A percentile compares a stretch with the other conserved stretches of the same genome.
Conservation (phyloP, 2,888 invertebrate species). For the Heliconius ethilla region DNA sequence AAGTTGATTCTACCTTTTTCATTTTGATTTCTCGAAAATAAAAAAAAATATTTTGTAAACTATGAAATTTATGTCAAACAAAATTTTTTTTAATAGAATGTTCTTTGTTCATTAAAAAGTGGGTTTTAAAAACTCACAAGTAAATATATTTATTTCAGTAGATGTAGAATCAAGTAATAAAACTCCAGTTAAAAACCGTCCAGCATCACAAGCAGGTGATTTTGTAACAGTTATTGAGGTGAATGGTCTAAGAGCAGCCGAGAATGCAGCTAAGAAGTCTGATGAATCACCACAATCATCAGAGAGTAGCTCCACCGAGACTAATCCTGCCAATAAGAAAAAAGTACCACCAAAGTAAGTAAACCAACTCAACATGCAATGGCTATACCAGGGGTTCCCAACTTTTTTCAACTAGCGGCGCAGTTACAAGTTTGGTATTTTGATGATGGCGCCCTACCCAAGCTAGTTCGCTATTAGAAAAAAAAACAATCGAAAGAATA, state of each 20-base stretch:
- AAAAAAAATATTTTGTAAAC: not conserved
- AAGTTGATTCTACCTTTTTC: not conserved
- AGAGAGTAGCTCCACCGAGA: slow-evolving; percentile 82
- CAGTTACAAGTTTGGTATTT: too few species aligned
- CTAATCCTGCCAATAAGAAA: slow-evolving; percentile 81
- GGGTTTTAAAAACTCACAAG: slow-evolving; percentile 11
- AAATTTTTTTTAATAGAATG: not conserved
- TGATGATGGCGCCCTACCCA: too few species aligned
- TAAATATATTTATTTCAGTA: slow-evolving; percentile 51
- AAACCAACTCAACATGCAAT: not conserved
- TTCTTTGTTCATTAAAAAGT: not conserved
- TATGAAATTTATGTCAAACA: not conserved
- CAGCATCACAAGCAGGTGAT: slow-evolving; percentile 81
- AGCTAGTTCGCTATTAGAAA: too few species aligned
- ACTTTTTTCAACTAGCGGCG: too few species aligned
- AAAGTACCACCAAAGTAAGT: slow-evolving; percentile 85
- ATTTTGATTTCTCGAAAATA: not conserved
- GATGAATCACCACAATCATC: slow-evolving; percentile 73
- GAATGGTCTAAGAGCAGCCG: slow-evolving; percentile 86
- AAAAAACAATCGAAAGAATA: too few species aligned
- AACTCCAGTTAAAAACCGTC: slow-evolving; percentile 75
- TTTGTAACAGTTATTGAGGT: slow-evolving; percentile 95
- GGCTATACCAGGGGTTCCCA: too few species aligned
- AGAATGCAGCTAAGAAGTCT: slow-evolving; percentile 69
- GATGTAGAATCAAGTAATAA: slow-evolving; percentile 72